phyloP scores from a whole-genome alignment of 1,140 invertebrate species.

The Drosophila orosa region DNA sequence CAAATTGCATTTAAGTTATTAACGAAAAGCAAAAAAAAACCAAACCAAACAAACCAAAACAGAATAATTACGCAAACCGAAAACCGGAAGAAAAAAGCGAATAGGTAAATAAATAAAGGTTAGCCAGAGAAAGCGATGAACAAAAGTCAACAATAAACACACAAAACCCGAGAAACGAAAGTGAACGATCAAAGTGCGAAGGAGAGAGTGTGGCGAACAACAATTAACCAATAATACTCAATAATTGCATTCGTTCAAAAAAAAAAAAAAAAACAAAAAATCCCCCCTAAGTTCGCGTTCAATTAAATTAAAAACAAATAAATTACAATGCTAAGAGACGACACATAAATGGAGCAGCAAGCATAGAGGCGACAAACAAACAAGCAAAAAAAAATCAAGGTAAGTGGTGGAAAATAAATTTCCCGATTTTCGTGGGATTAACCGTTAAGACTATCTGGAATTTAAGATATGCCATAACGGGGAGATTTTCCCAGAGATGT shows the following conservation, averaged over 20 bases:
- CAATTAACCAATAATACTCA: conserved; percentile 21
- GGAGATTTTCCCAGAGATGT: conserved; percentile 7
- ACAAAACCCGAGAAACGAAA: conserved; percentile 12
- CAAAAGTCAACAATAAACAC: conserved; percentile 40
- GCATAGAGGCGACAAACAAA: conserved; percentile 10
- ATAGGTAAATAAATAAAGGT: conserved; percentile 25
- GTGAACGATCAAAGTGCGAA: conserved; percentile 41
- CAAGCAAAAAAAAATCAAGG: conserved; percentile 26
- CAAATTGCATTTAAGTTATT: conserved; percentile 80
- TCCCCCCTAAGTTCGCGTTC: conserved; percentile 29
- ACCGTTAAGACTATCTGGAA: conserved; percentile 1
- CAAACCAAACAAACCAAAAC: conserved; percentile 12
- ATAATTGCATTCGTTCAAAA: conserved; percentile 14
- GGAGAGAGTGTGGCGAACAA: conserved; percentile 19
- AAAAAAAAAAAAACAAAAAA: conserved; percentile 9
- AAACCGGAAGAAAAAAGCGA: too few relatives aligned
- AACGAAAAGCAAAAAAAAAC: conserved; percentile 36
- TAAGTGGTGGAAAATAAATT: conserved; percentile 5
- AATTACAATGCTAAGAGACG: conserved; percentile 1
- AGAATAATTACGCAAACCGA: conserved; percentile 24
- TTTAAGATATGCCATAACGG: conserved; percentile 13
- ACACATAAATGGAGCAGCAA: conserved; percentile 31
- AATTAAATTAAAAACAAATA: neutral
- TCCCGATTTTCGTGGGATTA: conserved; percentile 7
- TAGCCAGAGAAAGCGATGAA: conserved; percentile 15